phyloP scores from a whole-genome alignment of 2,113 vertebrate species.

The Furnarius figulus region DNA sequence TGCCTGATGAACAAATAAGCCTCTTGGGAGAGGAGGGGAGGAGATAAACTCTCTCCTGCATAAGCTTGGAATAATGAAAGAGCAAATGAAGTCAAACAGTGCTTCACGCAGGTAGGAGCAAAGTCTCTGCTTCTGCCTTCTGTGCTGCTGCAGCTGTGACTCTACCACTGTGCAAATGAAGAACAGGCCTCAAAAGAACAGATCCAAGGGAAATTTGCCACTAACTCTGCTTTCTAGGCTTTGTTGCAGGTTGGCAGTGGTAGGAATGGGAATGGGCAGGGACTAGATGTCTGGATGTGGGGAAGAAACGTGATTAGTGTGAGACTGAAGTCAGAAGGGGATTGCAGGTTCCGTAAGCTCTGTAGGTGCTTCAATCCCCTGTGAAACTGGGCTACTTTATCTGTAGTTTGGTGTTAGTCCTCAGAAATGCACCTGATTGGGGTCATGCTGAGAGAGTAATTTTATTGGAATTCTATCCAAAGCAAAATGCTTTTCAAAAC shows the following conservation, averaged over 20 bases:
- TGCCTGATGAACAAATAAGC: slow-evolving; percentile 2
- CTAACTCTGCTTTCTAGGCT: not conserved
- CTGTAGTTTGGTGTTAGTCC: not conserved
- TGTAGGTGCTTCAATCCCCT: not conserved
- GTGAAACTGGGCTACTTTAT: not conserved
- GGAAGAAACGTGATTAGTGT: not conserved
- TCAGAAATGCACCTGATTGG: accelerated
- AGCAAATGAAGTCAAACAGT: not conserved
- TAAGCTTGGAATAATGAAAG: not conserved
- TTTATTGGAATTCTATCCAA: not conserved
- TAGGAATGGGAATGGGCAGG: not conserved
- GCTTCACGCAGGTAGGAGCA: not conserved
- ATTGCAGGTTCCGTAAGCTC: not conserved
- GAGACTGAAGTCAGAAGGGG: not conserved
- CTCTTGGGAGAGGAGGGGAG: not conserved
- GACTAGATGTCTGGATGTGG: not conserved
- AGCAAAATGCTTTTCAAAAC: not conserved
- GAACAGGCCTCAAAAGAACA: not conserved
- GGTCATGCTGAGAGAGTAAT: not conserved
- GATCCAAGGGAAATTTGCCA: not conserved
- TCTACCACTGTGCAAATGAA: not conserved
- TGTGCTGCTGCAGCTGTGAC: not conserved
- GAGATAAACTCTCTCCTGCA: not conserved
- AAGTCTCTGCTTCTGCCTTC: not conserved
- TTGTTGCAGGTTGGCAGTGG: not conserved